Conservation (phyloP, 2,888 invertebrate genomes). For the Muscina levida region DNA sequence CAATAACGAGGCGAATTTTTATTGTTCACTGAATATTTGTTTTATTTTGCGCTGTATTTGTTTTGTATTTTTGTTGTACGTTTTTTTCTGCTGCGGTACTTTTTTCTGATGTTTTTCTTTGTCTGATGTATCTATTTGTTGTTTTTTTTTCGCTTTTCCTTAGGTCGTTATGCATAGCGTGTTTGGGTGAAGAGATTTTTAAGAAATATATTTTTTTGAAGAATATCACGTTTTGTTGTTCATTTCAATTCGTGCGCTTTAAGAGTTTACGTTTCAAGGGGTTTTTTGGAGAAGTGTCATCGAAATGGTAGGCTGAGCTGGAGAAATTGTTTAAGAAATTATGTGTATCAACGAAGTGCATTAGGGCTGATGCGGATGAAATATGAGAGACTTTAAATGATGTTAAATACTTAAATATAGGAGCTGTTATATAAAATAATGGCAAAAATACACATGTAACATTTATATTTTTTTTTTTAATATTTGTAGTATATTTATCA, state of each 20-base stretch:
- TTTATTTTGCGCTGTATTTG: neutral
- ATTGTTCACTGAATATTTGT: too few relatives aligned
- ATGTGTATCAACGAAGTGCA: neutral
- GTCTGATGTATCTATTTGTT: neutral
- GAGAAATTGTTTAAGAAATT: neutral
- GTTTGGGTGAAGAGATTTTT: neutral
- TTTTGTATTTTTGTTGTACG: neutral
- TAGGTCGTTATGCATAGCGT: too few relatives aligned
- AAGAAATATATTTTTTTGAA: slow-evolving; percentile 30
- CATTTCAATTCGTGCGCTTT: slow-evolving; percentile 32
- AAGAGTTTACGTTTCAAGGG: neutral
- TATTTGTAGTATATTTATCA: too few relatives aligned
- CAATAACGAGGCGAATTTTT: too few relatives aligned
- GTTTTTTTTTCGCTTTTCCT: neutral
- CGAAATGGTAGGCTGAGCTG: neutral
- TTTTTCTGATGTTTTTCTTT: too few relatives aligned
- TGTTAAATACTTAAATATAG: too few relatives aligned
- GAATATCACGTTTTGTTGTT: slow-evolving; percentile 64
- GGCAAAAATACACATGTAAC: too few relatives aligned
- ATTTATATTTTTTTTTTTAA: too few relatives aligned
- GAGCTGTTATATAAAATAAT: too few relatives aligned
- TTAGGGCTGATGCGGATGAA: too few relatives aligned
- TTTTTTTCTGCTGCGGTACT: too few relatives aligned
- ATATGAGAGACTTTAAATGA: too few relatives aligned
- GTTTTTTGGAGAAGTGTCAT: neutral